phyloP scores from a whole-genome alignment of 2,888 invertebrate genomes.

The Nemoura dubitans region DNA sequence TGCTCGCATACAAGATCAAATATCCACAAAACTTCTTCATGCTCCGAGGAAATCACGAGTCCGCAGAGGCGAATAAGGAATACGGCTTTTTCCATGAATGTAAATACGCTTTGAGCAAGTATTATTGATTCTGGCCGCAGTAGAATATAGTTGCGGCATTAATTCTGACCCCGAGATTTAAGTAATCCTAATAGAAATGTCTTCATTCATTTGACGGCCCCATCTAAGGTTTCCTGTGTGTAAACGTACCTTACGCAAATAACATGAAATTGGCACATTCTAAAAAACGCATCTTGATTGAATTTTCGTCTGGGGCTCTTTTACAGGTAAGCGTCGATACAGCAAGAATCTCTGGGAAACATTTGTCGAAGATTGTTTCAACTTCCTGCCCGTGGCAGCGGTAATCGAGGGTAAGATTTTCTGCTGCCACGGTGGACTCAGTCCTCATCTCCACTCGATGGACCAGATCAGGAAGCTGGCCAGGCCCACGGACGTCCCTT shows the following conservation, averaged over 20 bases:
- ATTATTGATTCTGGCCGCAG: too few relatives aligned
- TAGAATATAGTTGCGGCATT: too few relatives aligned
- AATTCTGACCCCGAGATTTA: too few relatives aligned
- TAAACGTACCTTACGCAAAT: too few relatives aligned
- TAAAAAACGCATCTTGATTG: too few relatives aligned
- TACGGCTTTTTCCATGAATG: constrained; percentile 39
- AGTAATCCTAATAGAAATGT: too few relatives aligned
- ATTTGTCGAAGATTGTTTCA: constrained; percentile 70
- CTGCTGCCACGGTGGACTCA: constrained; percentile 68
- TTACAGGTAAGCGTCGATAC: constrained; percentile 61
- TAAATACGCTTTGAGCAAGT: background rate
- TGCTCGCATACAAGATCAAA: constrained; percentile 19
- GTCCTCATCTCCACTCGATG: constrained; percentile 62
- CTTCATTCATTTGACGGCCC: too few relatives aligned
- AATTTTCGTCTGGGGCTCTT: too few relatives aligned
- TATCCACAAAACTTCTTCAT: background rate
- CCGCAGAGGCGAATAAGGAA: constrained; percentile 10
- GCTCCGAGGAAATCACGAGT: constrained; percentile 42
- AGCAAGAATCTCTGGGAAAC: constrained; percentile 73
- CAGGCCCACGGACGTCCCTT: constrained; percentile 66
- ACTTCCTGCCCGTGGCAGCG: constrained; percentile 68
- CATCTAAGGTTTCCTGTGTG: too few relatives aligned
- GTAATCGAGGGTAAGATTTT: constrained; percentile 72
- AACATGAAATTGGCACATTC: too few relatives aligned
- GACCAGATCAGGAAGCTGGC: constrained; percentile 66